Evolutionary conservation across 2,113 vertebrate species (phyloP), one percentile per base, ranked within the genome.

Genomic region (Peromyscus californicus): DNA sequence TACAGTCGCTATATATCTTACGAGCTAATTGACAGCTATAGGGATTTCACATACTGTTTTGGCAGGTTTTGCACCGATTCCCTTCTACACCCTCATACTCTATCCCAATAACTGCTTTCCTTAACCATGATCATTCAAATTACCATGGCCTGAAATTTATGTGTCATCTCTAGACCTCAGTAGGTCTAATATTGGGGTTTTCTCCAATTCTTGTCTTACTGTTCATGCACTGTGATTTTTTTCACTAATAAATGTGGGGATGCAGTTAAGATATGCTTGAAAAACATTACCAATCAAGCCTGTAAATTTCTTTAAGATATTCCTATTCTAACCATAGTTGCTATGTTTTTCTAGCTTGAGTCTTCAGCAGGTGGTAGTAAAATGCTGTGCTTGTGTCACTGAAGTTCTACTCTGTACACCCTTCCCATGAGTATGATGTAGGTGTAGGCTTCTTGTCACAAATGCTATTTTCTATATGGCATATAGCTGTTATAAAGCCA

Each of bases 321-420:
- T 94, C 7, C 70, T 83, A 36, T 21, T 97, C 16, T 90, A 83
- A 63, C 3, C 48, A 16, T 70, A 70, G 51, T 89, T 76, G 26
- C 79, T 89, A 69, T 85, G 29, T 17, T 90, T 79, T 96, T 89
- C 39, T 93, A 91, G 70, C 29, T 76, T 78, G 39, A 63, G 72
- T 83, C 63, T 93, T 93, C 67, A 33, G 33, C 85, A 78, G 69
- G 82, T 90, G 59, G 59, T 51, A 79, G 29, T 94, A 29, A 93
- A 94, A 92, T 90, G 7, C 70, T 39, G n/a, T 70, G 19, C 69
- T 67, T 92, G 16, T 31, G 70, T 93, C 63, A 84, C 70, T 90
- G 76, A 88, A 94, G 57, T 80, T 78, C 33, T 96, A 57, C 21
- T 63, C 74, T 74, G 26, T 67, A 39, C 84, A 89, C 57, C 42